phyloP scores from a whole-genome alignment of 2,113 vertebrate species.

The Myotis brandtii region DNA sequence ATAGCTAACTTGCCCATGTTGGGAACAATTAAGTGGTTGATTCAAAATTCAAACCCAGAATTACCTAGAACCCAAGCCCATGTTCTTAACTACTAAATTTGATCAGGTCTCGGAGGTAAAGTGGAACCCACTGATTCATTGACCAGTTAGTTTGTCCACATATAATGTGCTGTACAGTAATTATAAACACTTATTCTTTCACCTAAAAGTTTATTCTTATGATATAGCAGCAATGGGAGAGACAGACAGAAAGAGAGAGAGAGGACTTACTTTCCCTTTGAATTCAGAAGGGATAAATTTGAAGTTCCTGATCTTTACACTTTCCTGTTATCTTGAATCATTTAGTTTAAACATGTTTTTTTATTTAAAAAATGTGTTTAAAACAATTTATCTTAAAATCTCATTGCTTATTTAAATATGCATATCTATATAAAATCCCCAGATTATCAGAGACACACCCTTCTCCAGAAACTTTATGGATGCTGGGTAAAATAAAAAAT shows the following conservation, averaged over 20 bases:
- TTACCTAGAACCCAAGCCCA: not conserved
- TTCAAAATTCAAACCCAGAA: conserved; percentile 17
- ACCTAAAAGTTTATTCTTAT: not conserved
- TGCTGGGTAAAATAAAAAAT: conserved; percentile 7
- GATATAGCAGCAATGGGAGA: not conserved
- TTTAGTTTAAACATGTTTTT: not conserved
- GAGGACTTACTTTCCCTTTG: not conserved
- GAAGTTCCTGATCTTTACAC: not conserved
- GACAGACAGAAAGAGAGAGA: not conserved
- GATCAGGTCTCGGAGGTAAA: not conserved
- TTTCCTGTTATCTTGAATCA: not conserved
- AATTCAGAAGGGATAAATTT: not conserved
- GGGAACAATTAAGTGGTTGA: not conserved
- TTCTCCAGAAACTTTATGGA: not conserved
- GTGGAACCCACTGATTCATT: not conserved
- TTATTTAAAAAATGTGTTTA: not conserved
- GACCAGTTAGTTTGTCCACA: not conserved
- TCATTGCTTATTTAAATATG: not conserved
- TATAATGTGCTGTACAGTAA: not conserved
- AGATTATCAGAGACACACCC: not conserved
- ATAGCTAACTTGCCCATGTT: not conserved
- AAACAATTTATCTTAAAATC: not conserved
- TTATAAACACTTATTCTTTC: not conserved
- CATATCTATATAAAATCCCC: not conserved
- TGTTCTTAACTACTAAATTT: not conserved